Evolutionary conservation across 2,888 invertebrate genomes (phyloP), one percentile per base, ranked within the genome.

Genomic region (Cinara cedri): DNA sequence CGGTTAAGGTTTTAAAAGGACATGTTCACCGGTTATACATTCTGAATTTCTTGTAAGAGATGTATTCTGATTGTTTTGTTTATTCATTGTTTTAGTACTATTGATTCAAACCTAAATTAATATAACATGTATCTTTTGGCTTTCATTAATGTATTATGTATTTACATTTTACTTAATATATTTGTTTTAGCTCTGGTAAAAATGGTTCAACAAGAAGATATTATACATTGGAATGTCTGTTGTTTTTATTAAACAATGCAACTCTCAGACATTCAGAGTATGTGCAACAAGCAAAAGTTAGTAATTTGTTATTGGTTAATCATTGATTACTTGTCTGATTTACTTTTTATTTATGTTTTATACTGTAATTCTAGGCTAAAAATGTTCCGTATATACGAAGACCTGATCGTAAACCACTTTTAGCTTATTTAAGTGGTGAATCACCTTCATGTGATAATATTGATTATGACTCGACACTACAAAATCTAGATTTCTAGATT

Each of bases 341-440:
- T 16, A 51, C 16, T 10, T 21, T 21, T 16, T n/a, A n/a, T n/a
- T n/a, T n/a, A n/a, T 55, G 11, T 72, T 14, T 72, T 66, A 70
- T 3, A n/a, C 34, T 42, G 34, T 19, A 51, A 82, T 85, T 85
- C 49, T 85, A 94, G 90, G 94, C 95, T 60, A 95, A 95, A 85
- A 96, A 94, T 86, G 96, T 97, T 84, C 94, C 96, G 62, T 96
- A 95, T 71, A 97, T 98, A 34, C 92, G 96, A 85, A 92, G 97
- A 84, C 98, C 98, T 11, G 98, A 98, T 89, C 91, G 98, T 87
- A 97, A 97, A 87, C 98, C 98, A 86, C 87, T 98, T 60, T 87
- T 98, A 85, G 94, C 96, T 13, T 98, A 97, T 87, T 89, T 98
- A 82, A 97, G 97, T 89, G 98, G 98, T 8, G 98, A 98, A 87